A percentile compares a stretch with the other conserved stretches of the same genome.
Conservation (phyloP, 2,888 invertebrate genomes). For the Euzophera pinguis region DNA sequence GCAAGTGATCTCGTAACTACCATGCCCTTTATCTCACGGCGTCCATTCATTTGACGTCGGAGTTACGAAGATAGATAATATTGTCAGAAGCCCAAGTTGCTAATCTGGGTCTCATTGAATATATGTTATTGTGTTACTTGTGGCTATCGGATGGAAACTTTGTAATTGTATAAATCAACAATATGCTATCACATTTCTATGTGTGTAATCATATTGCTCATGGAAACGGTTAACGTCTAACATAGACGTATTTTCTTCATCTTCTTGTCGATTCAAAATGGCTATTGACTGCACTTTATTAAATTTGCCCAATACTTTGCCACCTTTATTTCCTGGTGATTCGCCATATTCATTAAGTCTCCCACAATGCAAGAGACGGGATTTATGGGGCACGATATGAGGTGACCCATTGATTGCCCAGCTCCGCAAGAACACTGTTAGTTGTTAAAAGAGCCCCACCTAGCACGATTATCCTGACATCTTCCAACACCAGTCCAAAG, state of each 20-base stretch:
- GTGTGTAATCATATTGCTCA: neutral
- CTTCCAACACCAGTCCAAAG: no score
- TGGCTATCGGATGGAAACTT: conserved; percentile 11
- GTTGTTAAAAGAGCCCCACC: no score
- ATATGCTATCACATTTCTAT: neutral
- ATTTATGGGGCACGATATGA: no score
- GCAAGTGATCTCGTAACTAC: conserved; percentile 42
- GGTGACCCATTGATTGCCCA: no score
- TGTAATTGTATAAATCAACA: conserved; percentile 13
- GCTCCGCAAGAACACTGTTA: no score
- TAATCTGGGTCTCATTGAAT: conserved; percentile 14
- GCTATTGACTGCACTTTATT: no score
- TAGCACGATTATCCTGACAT: no score
- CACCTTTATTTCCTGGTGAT: no score
- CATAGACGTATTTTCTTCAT: neutral
- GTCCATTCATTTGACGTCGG: conserved; percentile 37
- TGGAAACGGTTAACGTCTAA: neutral
- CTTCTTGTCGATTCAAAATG: no score
- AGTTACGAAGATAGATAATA: conserved; percentile 15
- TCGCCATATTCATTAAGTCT: no score
- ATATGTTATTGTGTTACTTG: conserved; percentile 12
- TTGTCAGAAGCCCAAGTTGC: conserved; percentile 8
- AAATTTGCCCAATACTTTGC: no score
- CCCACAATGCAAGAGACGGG: no score
- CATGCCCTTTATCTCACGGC: conserved; percentile 33